Conservation (phyloP, 2,113 vertebrate genomes). For the Archocentrus centrarchus region DNA sequence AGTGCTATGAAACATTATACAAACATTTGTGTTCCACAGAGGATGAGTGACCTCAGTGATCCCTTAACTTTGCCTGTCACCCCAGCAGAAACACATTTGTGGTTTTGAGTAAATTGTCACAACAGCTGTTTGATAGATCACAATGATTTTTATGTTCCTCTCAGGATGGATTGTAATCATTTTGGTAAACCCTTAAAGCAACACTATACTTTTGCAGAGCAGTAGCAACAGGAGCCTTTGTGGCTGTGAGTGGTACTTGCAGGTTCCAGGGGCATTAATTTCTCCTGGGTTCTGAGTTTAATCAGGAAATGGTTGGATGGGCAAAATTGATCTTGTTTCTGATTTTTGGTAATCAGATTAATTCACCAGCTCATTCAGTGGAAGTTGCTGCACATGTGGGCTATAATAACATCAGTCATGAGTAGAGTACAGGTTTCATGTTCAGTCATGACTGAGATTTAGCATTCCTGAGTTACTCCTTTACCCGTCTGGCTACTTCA, state of each 20-base stretch:
- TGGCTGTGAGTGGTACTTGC: neutral
- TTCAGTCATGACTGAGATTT: too few species aligned
- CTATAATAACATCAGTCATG: too few species aligned
- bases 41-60: neutral
- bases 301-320: too few species aligned
- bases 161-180: neutral
- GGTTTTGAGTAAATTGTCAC: neutral
- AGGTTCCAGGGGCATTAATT: neutral
- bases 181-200: neutral
- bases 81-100: neutral
- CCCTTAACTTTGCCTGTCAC: neutral
- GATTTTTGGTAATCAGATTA: too few species aligned
- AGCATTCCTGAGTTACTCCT: neutral
- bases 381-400: too few species aligned
- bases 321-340: too few species aligned
- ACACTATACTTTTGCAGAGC: neutral
- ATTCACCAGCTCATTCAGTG: too few species aligned
- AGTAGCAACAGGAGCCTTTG: neutral
- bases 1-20: neutral
- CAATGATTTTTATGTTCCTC: constrained; percentile 10
- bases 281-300: too few species aligned
- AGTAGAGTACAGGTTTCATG: too few species aligned
- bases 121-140: neutral
- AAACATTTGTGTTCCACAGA: neutral
- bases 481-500: neutral